Base-by-base conservation (phyloP, 2,113 vertebrate genomes). In the Origma solitaria region DNA sequence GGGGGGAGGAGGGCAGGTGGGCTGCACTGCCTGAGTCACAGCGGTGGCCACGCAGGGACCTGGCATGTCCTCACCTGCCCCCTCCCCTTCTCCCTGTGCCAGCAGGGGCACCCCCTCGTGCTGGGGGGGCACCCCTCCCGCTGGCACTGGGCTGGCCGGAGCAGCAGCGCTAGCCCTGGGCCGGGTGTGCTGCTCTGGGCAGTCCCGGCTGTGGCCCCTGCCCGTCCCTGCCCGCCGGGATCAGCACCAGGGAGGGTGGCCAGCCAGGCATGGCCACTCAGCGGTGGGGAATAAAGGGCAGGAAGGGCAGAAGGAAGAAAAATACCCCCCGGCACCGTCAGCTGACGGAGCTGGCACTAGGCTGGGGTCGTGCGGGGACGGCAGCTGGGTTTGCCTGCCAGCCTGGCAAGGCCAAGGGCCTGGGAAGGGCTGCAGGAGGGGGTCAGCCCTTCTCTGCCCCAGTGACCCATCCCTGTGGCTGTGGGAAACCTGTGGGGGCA, bases 371-470 rank as follows among this genome's bases (percentile, higher is more conserved):
- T 0, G 0, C 0, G 18, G 86, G 95, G 94, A 95, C 79, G 1
- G 21, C 7, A 47, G 64, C 78, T 0, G 15, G 42, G 83, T 47
- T 85, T 1, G 14, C 27, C 64, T 73, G 90, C 75, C 60, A 14
- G 75, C 80, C 90, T 85, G 65, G 40, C 18, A 13, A 0, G 1
- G 45, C 33, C 9, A 2, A 65, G 37, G 62, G 20, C 31, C 13
- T 0, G 13, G 45, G 33, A 70, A 11, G 35, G 86, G 60, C 68
- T 51, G 23, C 0, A 0, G 45, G 8, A 10, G 27, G 15, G 44
- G 19, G 18, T 81, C 38, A 25, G 38, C 65, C 50, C 27, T 56
- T 38, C 2, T 7, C 20, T 38, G 20, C 45, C 50, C 35, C 5
- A 12, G 2, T 45, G 47, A 71, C 89, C 78, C 10, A 1, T 50